These are phyloP conservation scores for Zoroaster sp. DNA, from an alignment of 53 echinoderm and acorn worm genomes.

Conservation along the genomic window DNA sequence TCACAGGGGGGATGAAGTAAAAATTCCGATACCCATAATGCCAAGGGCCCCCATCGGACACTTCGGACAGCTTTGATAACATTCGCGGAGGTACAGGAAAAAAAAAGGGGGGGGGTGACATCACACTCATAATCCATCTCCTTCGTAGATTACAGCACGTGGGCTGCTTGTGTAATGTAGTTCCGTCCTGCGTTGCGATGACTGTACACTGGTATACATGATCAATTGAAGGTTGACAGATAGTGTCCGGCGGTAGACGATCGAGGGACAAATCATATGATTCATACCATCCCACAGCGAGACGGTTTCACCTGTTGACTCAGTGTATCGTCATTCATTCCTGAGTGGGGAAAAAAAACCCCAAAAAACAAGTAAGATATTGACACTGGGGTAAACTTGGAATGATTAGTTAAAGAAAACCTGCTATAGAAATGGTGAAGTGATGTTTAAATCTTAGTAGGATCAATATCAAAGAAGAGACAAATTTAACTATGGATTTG, in stretches of 20 bases:
- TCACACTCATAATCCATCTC: slow-evolving; percentile 17
- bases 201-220: not conserved
- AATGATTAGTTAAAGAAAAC: no score
- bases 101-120: not conserved
- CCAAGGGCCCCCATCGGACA: not conserved
- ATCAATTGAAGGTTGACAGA: not conserved
- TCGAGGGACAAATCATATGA: slow-evolving; percentile 1
- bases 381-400: no score
- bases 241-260: not conserved
- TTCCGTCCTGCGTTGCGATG: slow-evolving; percentile 21
- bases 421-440: no score
- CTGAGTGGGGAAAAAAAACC: not conserved
- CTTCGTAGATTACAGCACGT: not conserved
- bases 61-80: not conserved
- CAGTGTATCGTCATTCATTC: not conserved
- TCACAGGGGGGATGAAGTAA: not conserved
- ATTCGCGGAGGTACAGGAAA: not conserved
- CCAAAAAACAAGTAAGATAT: no score
- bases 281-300: not conserved
- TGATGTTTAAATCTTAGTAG: no score
- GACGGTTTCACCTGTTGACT: slow-evolving; percentile 28
- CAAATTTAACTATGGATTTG: no score
- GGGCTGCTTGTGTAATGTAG: not conserved
- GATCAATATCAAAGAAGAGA: no score
- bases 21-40: slow-evolving; percentile 40